Percentiles rank a stretch among this genome's conserved stretches.
Conservation (phyloP, 2,113 vertebrate species). For the Cavia porcellus region DNA sequence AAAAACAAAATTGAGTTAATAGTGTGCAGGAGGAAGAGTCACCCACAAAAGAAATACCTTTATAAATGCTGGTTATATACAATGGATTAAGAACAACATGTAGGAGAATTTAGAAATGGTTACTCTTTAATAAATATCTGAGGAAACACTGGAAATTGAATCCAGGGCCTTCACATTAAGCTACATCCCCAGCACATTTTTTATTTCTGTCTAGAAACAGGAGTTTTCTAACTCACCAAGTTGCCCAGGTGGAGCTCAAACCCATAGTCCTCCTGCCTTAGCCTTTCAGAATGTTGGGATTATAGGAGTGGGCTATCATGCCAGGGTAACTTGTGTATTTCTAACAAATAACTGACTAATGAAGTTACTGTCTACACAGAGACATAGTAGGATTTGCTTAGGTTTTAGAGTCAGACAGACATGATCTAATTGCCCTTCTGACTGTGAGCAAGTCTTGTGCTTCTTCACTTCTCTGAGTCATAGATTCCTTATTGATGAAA, state of each 20-base stretch:
- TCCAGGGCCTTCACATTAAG: background rate
- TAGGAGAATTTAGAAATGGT: slow-evolving; percentile 39
- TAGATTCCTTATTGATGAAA: slow-evolving; percentile 30
- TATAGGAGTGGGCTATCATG: background rate
- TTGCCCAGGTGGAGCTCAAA: background rate
- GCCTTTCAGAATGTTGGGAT: background rate
- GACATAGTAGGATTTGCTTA: background rate
- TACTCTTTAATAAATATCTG: slow-evolving; percentile 33
- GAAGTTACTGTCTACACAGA: background rate
- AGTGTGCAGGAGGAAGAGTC: background rate
- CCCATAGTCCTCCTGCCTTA: background rate
- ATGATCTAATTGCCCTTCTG: slow-evolving; percentile 24
- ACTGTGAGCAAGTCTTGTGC: slow-evolving; percentile 7
- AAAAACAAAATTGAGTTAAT: slow-evolving; percentile 43
- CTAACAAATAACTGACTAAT: slow-evolving; percentile 31
- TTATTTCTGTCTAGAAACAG: background rate
- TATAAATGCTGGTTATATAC: background rate
- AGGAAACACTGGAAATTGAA: background rate
- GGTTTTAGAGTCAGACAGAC: slow-evolving; percentile 19
- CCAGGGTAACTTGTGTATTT: background rate
- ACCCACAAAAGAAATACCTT: slow-evolving; percentile 22
- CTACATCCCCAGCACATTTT: background rate
- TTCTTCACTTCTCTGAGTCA: slow-evolving; percentile 46
- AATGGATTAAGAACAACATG: slow-evolving; percentile 9
- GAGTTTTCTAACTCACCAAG: background rate